These are phyloP conservation scores for Puma concolor DNA, from an alignment of 2,113 vertebrate species.

Conservation along the genomic window DNA sequence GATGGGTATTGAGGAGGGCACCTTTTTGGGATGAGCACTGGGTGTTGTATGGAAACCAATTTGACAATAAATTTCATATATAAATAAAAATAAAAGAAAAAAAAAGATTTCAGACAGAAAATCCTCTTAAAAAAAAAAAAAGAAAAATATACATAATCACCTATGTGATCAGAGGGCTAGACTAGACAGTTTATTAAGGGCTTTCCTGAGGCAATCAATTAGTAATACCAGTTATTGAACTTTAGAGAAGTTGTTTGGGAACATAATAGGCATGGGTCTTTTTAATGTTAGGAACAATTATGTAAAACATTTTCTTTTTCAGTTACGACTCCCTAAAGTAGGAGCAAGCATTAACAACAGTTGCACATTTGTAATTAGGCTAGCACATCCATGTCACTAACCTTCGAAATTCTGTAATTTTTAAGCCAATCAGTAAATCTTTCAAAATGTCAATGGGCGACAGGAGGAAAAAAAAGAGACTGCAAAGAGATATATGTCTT, in stretches of 20 bases:
- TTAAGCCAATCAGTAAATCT: slow-evolving; percentile 75
- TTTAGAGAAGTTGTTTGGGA: slow-evolving; percentile 29
- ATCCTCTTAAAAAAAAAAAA: too few species aligned
- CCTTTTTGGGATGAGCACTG: too few species aligned
- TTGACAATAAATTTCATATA: too few species aligned
- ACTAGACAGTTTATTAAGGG: slow-evolving; percentile 29
- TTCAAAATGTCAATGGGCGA: slow-evolving; percentile 71
- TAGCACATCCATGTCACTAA: not conserved
- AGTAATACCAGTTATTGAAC: slow-evolving; percentile 21
- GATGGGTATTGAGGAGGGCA: too few species aligned
- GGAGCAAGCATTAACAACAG: not conserved
- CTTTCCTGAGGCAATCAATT: slow-evolving; percentile 27
- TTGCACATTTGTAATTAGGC: slow-evolving; percentile 36
- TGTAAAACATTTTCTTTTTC: slow-evolving; percentile 20
- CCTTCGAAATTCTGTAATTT: slow-evolving; percentile 54
- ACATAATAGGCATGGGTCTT: not conserved
- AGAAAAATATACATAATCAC: not conserved
- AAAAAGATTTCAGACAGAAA: too few species aligned
- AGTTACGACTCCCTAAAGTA: slow-evolving; percentile 11
- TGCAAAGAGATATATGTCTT: slow-evolving; percentile 28
- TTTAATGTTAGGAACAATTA: slow-evolving; percentile 25
- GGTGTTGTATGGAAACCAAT: too few species aligned
- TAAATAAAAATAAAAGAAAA: too few species aligned
- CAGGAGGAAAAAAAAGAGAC: slow-evolving; percentile 60
- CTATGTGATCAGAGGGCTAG: not conserved